These are phyloP conservation scores for Pleuronectes platessa DNA, from an alignment of 2,113 vertebrate species.

Conservation along the genomic window DNA sequence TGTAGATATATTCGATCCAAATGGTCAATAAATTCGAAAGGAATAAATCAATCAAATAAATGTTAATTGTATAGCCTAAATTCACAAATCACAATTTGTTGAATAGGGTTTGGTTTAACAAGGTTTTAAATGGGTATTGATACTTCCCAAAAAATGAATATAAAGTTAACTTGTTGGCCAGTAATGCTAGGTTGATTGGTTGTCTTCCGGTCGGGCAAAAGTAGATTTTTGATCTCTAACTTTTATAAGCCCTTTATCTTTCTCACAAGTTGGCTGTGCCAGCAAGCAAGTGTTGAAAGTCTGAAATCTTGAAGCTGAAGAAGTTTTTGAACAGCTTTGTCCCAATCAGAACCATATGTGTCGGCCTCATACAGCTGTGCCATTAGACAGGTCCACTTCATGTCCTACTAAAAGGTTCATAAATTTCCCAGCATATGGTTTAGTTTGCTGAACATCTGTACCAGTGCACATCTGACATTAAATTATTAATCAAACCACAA, in stretches of 20 bases:
- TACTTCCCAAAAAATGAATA: too few species aligned
- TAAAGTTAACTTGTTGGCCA: too few species aligned
- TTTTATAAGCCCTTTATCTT: too few species aligned
- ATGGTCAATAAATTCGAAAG: too few species aligned
- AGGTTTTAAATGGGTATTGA: too few species aligned
- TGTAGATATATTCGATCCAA: background rate
- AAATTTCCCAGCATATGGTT: slow-evolving; percentile 72
- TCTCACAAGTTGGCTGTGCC: background rate
- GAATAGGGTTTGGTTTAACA: too few species aligned
- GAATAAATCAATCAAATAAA: too few species aligned
- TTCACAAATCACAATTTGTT: too few species aligned
- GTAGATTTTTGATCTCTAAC: background rate
- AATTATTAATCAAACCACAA: slow-evolving; percentile 79
- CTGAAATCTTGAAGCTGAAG: slow-evolving; percentile 32
- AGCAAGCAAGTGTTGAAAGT: slow-evolving; percentile 12
- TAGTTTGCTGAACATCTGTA: slow-evolving; percentile 75
- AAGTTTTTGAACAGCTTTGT: slow-evolving; percentile 68
- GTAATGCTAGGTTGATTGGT: too few species aligned
- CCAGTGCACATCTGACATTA: slow-evolving; percentile 49
- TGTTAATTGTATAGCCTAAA: too few species aligned
- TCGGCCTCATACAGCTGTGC: slow-evolving; percentile 56
- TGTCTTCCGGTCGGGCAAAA: background rate
- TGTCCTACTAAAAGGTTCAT: slow-evolving; percentile 53
- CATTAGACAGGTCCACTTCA: slow-evolving; percentile 34
- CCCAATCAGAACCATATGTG: slow-evolving; percentile 44